Evolutionary conservation across 2,888 invertebrate species (phyloP).

Genomic region (Melangyna quadrimaculata): DNA sequence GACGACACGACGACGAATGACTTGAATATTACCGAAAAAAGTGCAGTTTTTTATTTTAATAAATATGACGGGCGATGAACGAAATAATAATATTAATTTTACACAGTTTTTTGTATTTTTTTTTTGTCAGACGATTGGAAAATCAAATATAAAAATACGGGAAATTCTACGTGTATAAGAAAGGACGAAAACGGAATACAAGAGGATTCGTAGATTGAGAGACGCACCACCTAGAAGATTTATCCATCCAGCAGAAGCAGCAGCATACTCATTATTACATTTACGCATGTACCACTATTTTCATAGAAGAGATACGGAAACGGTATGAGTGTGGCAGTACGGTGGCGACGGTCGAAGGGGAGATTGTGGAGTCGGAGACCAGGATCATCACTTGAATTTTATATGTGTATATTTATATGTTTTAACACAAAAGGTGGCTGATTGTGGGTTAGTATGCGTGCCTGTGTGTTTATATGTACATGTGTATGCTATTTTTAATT

Average conservation of each 20-base stretch:
- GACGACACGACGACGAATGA: constrained; percentile 40
- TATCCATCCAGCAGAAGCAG: constrained; percentile 69
- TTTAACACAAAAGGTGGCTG: constrained; percentile 52
- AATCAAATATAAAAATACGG: constrained; percentile 62
- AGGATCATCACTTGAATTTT: constrained; percentile 71
- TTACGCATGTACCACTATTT: constrained; percentile 72
- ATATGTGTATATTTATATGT: constrained; percentile 47
- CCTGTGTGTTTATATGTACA: constrained; percentile 11
- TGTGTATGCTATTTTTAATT: constrained; percentile 47
- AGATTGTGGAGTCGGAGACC: constrained; percentile 51
- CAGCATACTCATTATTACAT: constrained; percentile 71
- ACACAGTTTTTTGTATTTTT: constrained; percentile 35
- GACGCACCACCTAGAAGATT: constrained; percentile 74
- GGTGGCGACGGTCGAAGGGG: no score
- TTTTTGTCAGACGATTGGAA: constrained; percentile 39
- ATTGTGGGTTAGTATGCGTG: constrained; percentile 60
- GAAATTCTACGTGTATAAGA: constrained; percentile 74
- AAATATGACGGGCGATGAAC: background rate
- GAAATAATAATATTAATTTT: background rate
- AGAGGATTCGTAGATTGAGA: constrained; percentile 73
- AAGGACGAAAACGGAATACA: constrained; percentile 75
- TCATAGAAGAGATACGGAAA: constrained; percentile 59
- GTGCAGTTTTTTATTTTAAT: background rate
- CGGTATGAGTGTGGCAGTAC: constrained; percentile 53
- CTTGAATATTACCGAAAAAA: constrained; percentile 37